phyloP scores from a whole-genome alignment of 2,113 vertebrate genomes.

The Chunga burmeisteri region DNA sequence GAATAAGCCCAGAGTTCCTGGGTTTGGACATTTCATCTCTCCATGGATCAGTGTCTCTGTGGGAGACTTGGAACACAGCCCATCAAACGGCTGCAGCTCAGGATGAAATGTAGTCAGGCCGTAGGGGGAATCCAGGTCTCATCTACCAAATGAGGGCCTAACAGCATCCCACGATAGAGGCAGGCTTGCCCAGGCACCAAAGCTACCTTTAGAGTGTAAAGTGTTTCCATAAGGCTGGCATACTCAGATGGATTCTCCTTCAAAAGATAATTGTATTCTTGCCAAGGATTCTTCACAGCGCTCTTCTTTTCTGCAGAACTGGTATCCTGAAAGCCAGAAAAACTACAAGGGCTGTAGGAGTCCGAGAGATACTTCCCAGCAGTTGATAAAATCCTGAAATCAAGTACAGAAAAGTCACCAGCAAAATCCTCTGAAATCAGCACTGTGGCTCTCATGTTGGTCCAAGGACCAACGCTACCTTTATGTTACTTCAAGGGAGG shows the following conservation, averaged over 20 bases:
- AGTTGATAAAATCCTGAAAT: constrained; percentile 86
- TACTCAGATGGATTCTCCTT: constrained; percentile 85
- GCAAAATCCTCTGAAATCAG: not conserved
- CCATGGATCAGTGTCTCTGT: not conserved
- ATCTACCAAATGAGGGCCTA: not conserved
- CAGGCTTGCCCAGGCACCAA: not conserved
- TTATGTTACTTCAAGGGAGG: not conserved
- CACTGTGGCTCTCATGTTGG: not conserved
- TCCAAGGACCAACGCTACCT: not conserved
- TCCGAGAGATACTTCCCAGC: constrained; percentile 92
- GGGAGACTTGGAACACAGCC: not conserved
- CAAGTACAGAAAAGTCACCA: not conserved
- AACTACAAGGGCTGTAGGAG: constrained; percentile 91
- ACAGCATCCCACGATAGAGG: not conserved
- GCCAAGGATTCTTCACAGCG: constrained; percentile 90
- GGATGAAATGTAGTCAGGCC: not conserved
- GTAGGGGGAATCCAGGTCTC: not conserved
- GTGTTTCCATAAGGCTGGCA: constrained; percentile 89
- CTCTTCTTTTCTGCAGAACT: constrained; percentile 82
- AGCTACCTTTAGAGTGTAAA: constrained; percentile 92
- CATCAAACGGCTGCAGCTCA: not conserved
- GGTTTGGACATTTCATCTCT: not conserved
- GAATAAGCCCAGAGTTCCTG: not conserved
- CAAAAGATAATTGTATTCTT: constrained; percentile 95
- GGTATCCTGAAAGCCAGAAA: constrained; percentile 87